Conservation (phyloP, 2,888 invertebrate genomes). For the Lithophane socia region DNA sequence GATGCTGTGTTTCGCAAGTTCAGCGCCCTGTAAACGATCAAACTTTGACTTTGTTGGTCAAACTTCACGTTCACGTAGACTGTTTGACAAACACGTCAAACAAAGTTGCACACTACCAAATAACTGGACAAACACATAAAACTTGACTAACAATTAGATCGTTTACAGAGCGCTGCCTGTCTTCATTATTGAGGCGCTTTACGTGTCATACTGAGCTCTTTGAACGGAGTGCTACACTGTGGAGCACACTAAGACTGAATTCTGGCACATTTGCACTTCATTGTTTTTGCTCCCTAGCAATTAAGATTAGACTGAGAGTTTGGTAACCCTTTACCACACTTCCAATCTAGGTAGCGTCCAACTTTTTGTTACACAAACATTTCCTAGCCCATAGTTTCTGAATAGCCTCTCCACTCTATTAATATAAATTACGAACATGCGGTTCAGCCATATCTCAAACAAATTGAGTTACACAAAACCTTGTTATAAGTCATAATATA, state of each 20-base stretch:
- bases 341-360: not conserved
- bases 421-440: constrained; percentile 18
- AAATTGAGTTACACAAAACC: constrained; percentile 11
- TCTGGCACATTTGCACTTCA: not conserved
- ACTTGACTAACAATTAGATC: too few relatives aligned
- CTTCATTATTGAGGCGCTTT: not conserved
- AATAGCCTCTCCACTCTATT: not conserved
- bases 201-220: not conserved
- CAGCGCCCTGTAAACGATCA: too few relatives aligned
- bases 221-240: not conserved
- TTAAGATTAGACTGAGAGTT: too few relatives aligned
- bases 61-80: too few relatives aligned
- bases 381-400: not conserved
- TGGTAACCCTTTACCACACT: too few relatives aligned
- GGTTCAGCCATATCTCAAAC: constrained; percentile 26
- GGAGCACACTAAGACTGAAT: not conserved
- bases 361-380: not conserved
- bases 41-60: too few relatives aligned
- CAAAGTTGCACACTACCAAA: too few relatives aligned
- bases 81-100: too few relatives aligned
- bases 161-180: not conserved
- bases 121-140: too few relatives aligned
- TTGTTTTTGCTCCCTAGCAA: not conserved
- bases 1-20: not conserved
- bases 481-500: constrained; percentile 3